Base-by-base conservation (phyloP, 2,797 vertebrate genomes). In the Sebastes cheni region DNA sequence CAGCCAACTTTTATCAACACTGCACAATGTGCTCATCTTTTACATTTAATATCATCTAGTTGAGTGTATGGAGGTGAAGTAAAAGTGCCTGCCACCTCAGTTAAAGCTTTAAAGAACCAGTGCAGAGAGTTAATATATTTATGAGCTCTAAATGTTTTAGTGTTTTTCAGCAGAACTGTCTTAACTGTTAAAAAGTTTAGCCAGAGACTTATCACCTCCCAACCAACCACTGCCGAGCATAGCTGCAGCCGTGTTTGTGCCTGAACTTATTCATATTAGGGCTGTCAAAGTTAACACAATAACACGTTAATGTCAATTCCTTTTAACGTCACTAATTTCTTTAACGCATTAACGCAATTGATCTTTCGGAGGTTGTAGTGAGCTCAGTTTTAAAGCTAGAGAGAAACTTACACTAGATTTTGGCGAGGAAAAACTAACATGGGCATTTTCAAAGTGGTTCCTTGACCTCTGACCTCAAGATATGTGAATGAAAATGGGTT, bases 141-240 rank as follows among this genome's bases (percentile, higher is more conserved):
- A 77, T 84, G 46, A 84, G 72, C 34, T 82, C 42, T 77, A 61
- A 85, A 83, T 84, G 56, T 78, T 84, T 80, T 68, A 61, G 67
- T 56, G 50, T 81, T 78, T 77, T 81, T 23, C 50, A 70, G 74
- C 59, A 50, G 36, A 67, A 70, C 58, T 74, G 34, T 32, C 23
- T 52, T 36, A 71, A 73, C 62, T 74, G 60, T 82, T 60, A 72
- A 75, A 55, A 81, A 77, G 36, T 72, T 83, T 36, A 78, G 50
- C 36, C 13, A 50, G 54, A 61, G 30, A 65, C 23, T 56, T 14
- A 78, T 72, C 65, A 46, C 74, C 74, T 86, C 73, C 77, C 29
- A 29, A 66, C 75, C 56, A 67, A 30, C 75, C 25, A 20, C 73
- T 72, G 62, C 30, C 39, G 62, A 85, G 50, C 72, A 76, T 58